Conservation (phyloP, 2,888 invertebrate genomes). For the Yponomeuta malinellus region DNA sequence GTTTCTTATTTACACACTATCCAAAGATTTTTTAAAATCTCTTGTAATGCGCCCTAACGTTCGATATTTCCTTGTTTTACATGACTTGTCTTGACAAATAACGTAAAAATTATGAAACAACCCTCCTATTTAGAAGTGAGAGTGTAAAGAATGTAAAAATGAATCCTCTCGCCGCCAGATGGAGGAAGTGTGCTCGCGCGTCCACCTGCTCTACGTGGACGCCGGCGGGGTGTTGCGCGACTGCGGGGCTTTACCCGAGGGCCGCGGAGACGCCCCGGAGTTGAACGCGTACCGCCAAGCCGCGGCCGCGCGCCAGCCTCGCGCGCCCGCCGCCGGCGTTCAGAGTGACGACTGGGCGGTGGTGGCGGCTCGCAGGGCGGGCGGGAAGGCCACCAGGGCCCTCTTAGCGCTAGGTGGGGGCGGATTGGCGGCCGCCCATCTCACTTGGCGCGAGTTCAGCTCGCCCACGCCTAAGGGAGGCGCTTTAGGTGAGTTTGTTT, state of each 20-base stretch:
- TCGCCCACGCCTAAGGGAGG: neutral
- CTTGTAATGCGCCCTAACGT: no score
- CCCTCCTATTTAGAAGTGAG: no score
- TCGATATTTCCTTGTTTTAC: no score
- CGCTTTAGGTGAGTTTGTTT: neutral
- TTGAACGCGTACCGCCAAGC: constrained; percentile 85
- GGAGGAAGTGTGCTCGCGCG: constrained; percentile 76
- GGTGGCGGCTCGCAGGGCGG: constrained; percentile 22
- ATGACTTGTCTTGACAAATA: no score
- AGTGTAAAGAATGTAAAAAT: no score
- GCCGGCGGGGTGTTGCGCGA: constrained; percentile 85
- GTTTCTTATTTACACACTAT: neutral
- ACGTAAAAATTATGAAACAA: no score
- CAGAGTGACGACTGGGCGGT: constrained; percentile 73
- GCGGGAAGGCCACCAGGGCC: constrained; percentile 28
- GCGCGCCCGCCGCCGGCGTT: constrained; percentile 77
- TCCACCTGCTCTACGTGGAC: constrained; percentile 85
- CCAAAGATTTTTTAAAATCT: no score
- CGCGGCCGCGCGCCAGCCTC: constrained; percentile 74
- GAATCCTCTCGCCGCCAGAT: constrained; percentile 27
- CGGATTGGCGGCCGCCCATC: constrained; percentile 31
- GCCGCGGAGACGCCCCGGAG: constrained; percentile 81
- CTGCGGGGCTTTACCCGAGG: constrained; percentile 83
- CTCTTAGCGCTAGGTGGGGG: constrained; percentile 29
- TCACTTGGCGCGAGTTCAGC: constrained; percentile 26